Base-by-base conservation (phyloP, 2,113 vertebrate genomes). In the Pygoscelis antarcticus region DNA sequence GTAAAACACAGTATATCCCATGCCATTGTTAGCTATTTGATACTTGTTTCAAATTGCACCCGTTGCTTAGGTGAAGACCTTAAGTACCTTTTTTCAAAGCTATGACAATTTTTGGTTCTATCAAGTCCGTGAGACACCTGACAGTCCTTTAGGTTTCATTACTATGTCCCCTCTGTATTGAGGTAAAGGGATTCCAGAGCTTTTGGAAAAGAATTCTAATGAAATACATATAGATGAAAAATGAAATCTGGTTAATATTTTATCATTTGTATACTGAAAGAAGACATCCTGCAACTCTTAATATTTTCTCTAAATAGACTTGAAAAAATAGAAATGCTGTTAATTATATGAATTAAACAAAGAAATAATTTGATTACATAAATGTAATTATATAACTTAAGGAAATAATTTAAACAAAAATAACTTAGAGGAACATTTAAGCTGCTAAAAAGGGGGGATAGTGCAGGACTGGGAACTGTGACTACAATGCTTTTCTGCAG, bases 21-120 rank as follows among this genome's bases (percentile, higher is more conserved):
- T 42, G 14, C 9, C 20, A 32, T 55, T 47, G 2, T 32, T 71
- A 79, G 15, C 27, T 68, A 75, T 46, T 44, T 51, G 47, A 61
- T 27, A 68, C 4, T 30, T 69, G 25, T 78, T 69, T 74, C 27
- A 78, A 69, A 68, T 40, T 82, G 7, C 5, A 55, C 9, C 3
- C 0, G 6, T 42, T 71, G 34, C 7, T 66, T 38, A 58, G 7
- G 14, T 52, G 71, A 75, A 47, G 58, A 38, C 0, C 0, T 0
- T 42, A 52, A 68, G 16, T 47, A n/a, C 5, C 5, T 32, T 81
- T 61, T 47, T 21, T 54, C 10, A 42, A 55, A 83, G 8, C 10
- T 65, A 40, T 0, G 0, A 40, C 2, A 54, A 8, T 34, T 75
- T 84, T 64, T 58, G 15, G 6, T 91, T 78, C 27, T 54, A 38